phyloP scores from a whole-genome alignment of 2,113 vertebrate genomes.

The Galemys pyrenaicus region DNA sequence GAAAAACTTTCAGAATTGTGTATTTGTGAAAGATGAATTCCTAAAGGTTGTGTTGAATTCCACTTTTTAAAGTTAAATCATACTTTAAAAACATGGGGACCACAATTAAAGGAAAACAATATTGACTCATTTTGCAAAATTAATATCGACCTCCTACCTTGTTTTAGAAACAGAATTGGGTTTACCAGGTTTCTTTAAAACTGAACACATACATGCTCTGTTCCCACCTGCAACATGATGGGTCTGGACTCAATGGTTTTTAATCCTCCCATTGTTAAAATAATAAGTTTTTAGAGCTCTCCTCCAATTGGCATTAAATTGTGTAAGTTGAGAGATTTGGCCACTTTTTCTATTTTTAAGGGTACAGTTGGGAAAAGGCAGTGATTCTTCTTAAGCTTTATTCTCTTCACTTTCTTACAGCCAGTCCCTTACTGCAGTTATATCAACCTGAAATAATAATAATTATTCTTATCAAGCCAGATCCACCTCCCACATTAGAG shows the following conservation, averaged over 20 bases:
- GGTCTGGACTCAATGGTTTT: background rate
- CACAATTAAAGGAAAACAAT: conserved; percentile 3
- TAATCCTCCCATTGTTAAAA: background rate
- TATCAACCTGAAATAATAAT: background rate
- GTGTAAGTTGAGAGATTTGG: background rate
- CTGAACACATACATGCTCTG: background rate
- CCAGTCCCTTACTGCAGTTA: background rate
- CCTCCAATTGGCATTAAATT: background rate
- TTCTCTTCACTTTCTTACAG: background rate
- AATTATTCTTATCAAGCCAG: background rate
- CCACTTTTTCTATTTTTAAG: background rate
- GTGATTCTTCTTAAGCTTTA: background rate
- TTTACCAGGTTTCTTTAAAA: conserved; percentile 3
- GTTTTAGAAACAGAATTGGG: background rate
- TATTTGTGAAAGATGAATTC: conserved; percentile 25
- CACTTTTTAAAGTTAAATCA: conserved; percentile 28
- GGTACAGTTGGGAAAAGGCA: background rate
- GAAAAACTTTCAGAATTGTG: background rate
- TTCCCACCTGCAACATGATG: background rate
- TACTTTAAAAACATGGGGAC: background rate
- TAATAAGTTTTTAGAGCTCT: background rate
- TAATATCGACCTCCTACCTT: background rate
- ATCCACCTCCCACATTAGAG: background rate
- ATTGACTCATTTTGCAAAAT: conserved; percentile 31
- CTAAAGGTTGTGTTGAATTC: background rate